These are phyloP conservation scores for Ascaphus truei DNA, from an alignment of 2,113 vertebrate species.

Conservation along the genomic window DNA sequence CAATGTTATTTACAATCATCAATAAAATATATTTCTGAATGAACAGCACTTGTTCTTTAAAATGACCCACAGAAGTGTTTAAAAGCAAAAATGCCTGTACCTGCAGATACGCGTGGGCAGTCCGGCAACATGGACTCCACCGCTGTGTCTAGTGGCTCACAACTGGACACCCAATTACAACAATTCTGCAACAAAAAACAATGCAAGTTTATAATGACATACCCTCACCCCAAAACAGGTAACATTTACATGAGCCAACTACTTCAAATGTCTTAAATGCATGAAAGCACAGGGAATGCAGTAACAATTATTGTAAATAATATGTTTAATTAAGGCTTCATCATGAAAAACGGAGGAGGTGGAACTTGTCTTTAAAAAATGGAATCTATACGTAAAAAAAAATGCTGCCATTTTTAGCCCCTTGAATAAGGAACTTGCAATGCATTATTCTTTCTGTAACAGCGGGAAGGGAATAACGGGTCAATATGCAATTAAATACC, in stretches of 20 bases:
- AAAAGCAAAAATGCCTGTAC: slow-evolving; percentile 59
- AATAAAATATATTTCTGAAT: too few relatives aligned
- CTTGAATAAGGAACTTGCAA: not conserved
- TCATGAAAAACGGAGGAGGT: too few relatives aligned
- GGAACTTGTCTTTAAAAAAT: too few relatives aligned
- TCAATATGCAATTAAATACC: not conserved
- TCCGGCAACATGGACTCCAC: slow-evolving; percentile 93
- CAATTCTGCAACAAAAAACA: slow-evolving; percentile 73
- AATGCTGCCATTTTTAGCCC: too few relatives aligned
- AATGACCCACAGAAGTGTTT: too few relatives aligned
- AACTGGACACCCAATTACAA: slow-evolving; percentile 94
- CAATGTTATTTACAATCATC: too few relatives aligned
- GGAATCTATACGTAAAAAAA: too few relatives aligned
- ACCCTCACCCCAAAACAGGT: too few relatives aligned
- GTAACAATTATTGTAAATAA: too few relatives aligned
- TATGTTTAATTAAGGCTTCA: too few relatives aligned
- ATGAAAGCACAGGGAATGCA: not conserved
- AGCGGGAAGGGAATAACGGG: not conserved
- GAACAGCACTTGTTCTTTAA: too few relatives aligned
- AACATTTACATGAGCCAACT: not conserved
- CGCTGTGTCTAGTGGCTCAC: slow-evolving; percentile 82
- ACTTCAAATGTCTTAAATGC: slow-evolving; percentile 14
- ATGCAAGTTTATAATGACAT: not conserved
- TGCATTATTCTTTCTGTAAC: not conserved
- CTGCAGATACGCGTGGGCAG: slow-evolving; percentile 93